Conservation (phyloP, 2,797 vertebrate genomes). For the Delichon dasypus region DNA sequence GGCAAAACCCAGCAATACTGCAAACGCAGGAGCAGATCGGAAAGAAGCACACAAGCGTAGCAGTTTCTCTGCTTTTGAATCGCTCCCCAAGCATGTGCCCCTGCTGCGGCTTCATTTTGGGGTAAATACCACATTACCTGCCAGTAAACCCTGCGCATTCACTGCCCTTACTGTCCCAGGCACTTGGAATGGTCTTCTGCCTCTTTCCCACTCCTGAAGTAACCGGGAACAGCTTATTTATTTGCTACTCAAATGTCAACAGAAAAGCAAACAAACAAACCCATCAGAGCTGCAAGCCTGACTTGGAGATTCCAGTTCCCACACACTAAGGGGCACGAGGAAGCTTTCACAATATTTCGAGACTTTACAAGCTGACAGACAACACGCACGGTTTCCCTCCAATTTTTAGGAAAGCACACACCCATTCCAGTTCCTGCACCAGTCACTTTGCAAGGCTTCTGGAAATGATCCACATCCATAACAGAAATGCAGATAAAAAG, state of each 20-base stretch:
- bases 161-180: accelerated
- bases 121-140: neutral
- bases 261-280: slow-evolving; percentile 1
- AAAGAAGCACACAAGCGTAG: accelerated
- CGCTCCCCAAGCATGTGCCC: accelerated
- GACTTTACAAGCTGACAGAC: neutral
- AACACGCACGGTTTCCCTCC: neutral
- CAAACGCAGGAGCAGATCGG: accelerated
- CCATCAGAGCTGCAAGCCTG: neutral
- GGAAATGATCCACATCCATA: neutral
- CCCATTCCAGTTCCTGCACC: neutral
- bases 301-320: neutral
- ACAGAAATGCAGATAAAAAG: neutral
- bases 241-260: neutral
- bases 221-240: neutral
- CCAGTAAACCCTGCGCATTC: neutral
- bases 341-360: neutral
- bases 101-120: neutral
- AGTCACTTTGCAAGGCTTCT: neutral
- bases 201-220: neutral
- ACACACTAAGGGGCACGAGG: neutral
- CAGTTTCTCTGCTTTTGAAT: accelerated
- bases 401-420: neutral
- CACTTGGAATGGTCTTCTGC: neutral
- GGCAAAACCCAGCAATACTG: neutral